These are phyloP conservation scores for Spheniscus mendiculus DNA, from an alignment of 2,113 vertebrate genomes.

Conservation along the genomic window DNA sequence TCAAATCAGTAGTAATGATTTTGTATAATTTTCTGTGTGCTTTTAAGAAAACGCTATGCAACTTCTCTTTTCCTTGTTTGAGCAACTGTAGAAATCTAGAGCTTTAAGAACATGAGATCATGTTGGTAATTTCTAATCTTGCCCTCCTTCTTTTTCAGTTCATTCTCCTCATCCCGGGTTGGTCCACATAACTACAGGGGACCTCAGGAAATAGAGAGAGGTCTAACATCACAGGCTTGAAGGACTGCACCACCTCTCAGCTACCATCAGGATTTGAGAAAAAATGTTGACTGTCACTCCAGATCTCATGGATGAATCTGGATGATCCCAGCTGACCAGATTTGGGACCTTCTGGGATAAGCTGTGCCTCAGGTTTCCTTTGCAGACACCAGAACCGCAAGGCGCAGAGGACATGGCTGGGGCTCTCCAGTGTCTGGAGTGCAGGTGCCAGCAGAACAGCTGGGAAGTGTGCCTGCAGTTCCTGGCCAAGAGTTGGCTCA, in stretches of 20 bases:
- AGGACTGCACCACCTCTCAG: background rate
- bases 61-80: background rate
- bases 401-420: background rate
- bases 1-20: background rate
- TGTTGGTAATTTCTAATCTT: background rate
- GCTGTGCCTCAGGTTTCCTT: background rate
- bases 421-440: background rate
- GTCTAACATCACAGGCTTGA: background rate
- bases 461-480: background rate
- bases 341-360: background rate
- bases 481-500: background rate
- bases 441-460: background rate
- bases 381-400: background rate
- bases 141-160: background rate
- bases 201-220: background rate
- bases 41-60: background rate
- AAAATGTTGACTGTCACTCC: background rate
- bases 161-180: background rate
- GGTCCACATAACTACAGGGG: background rate
- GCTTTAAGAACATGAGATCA: background rate
- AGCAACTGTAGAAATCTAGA: background rate
- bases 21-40: background rate
- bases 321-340: background rate
- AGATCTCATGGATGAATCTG: background rate
- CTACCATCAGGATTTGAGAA: background rate